Evolutionary conservation across 1,140 invertebrate species (phyloP), one percentile per base, ranked within the genome.

Genomic region (Heterodera carotae): DNA sequence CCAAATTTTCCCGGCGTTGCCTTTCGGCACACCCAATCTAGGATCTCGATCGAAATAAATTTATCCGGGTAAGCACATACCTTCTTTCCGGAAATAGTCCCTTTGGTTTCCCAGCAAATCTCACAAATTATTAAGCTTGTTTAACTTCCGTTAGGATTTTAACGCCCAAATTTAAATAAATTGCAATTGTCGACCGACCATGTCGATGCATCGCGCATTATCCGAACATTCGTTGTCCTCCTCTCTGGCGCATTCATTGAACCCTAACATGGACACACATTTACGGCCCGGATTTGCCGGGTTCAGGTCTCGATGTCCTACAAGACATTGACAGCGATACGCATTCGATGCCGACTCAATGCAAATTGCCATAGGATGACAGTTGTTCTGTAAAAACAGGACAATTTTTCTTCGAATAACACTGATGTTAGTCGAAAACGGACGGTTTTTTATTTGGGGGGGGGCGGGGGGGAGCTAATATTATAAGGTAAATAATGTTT

Each of bases 221-320:
- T 79, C 80, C 39, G 84, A 85, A 60, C 84, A 85, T 78, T 85
- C 81, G 68, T 85, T 86, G 36, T 86, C 85, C 72, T 85, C 83
- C 39, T 75, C 71, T 2, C 73, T n/a, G 39, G 83, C 84, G 59
- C 84, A 85, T 74, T 85, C 84, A 72, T 85, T 87, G 67, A 81
- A 85, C 27, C 76, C 82, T 29, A 31, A 39, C 33, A 36, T 84
- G 10, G 83, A 80, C 39, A 85, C 39, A 56, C 82, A 83, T n/a
- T 68, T 68, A 7, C 39, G 67, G 27, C 84, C 84, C 27, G 84
- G 85, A 69, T 87, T 76, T 33, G 67, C 59, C 1, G 84, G 85
- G 71, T 85, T 81, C 60, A 85, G 48, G 69, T 85, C 84, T 69
- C 85, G 64, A 69, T 84, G 83, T 25, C 80, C 81, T 36, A 53